Conservation (phyloP, 2,888 invertebrate species). For the Drosophila meridiana region DNA sequence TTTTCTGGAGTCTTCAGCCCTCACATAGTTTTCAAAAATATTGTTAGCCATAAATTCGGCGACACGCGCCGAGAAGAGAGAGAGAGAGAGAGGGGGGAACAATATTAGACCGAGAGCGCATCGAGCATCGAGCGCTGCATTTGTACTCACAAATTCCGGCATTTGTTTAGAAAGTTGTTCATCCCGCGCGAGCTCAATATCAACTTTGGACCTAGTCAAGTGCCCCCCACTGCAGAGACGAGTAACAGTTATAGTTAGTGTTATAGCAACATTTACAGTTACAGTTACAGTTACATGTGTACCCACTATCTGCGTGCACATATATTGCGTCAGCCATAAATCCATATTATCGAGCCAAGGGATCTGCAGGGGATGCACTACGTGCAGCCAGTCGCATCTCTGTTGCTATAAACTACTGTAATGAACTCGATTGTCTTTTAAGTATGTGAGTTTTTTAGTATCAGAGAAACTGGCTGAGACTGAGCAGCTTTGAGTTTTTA, state of each 20-base stretch:
- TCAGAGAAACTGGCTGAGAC: background rate
- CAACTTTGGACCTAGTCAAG: conserved; percentile 45
- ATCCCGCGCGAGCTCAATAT: conserved; percentile 42
- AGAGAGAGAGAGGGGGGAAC: background rate
- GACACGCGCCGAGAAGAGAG: conserved; percentile 43
- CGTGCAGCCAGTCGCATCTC: background rate
- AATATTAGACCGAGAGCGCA: background rate
- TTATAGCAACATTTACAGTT: background rate
- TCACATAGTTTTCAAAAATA: conserved; percentile 64
- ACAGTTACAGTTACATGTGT: conserved; percentile 19
- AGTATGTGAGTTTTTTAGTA: background rate
- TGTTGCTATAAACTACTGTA: background rate
- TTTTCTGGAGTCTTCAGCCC: conserved; percentile 1
- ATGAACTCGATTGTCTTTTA: background rate
- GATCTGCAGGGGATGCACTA: background rate
- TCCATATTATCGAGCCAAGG: conserved; percentile 12
- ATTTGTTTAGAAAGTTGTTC: conserved; percentile 55
- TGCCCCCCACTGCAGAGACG: background rate
- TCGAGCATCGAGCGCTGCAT: conserved; percentile 41
- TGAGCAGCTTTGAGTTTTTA: background rate
- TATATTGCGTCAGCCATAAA: conserved; percentile 18
- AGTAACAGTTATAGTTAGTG: conserved; percentile 7
- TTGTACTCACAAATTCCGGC: conserved; percentile 57
- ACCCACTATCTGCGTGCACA: conserved; percentile 2
- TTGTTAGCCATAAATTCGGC: conserved; percentile 73